Conservation (phyloP, 2,113 vertebrate genomes). For the Ptilorrhoa leucosticta region DNA sequence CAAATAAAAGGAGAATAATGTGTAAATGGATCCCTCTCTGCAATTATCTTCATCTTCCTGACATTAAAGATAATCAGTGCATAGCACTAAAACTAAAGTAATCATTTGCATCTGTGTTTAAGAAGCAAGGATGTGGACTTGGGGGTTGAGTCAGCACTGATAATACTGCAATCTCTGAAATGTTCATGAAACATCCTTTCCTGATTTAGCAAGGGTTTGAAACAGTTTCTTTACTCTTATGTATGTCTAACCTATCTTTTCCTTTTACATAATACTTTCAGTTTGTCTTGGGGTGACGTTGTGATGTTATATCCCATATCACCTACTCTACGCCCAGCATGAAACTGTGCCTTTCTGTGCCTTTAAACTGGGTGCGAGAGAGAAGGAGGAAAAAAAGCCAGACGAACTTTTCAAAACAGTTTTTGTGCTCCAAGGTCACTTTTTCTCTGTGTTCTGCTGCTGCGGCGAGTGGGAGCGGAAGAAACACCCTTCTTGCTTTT, state of each 20-base stretch:
- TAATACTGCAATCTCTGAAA: not conserved
- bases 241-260: not conserved
- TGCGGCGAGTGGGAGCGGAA: too few relatives aligned
- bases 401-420: too few relatives aligned
- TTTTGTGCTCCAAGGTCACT: too few relatives aligned
- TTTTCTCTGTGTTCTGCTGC: too few relatives aligned
- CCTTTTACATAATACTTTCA: not conserved
- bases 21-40: not conserved
- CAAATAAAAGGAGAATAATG: not conserved
- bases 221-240: not conserved
- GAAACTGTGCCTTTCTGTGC: too few relatives aligned
- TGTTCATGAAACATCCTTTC: not conserved
- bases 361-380: too few relatives aligned
- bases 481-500: too few relatives aligned
- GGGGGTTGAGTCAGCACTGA: fast-evolving
- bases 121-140: not conserved
- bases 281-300: too few relatives aligned
- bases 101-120: not conserved
- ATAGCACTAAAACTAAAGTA: not conserved
- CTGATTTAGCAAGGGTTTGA: not conserved
- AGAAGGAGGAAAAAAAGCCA: too few relatives aligned
- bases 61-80: not conserved
- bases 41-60: not conserved
- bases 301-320: too few relatives aligned
- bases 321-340: too few relatives aligned